Percentiles rank a stretch among this genome's conserved stretches.
Conservation (phyloP, 2,113 vertebrate genomes). For the Burhinus bistriatus region DNA sequence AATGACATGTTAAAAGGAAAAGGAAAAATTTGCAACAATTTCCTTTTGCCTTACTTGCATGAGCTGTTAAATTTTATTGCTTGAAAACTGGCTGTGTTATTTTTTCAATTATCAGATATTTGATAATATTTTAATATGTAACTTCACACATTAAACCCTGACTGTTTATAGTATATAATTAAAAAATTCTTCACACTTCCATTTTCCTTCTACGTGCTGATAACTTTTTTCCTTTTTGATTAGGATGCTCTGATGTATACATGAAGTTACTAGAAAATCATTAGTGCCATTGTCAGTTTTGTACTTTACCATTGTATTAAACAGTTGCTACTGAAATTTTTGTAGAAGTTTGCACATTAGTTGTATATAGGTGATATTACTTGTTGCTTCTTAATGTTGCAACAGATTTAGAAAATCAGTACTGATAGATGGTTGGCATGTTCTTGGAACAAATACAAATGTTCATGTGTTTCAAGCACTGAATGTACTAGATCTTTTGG, state of each 20-base stretch:
- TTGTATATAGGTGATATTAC: not conserved
- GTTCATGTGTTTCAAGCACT: not conserved
- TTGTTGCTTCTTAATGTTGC: not conserved
- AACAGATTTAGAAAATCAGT: not conserved
- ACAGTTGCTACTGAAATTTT: not conserved
- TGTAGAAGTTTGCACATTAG: not conserved
- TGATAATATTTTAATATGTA: not conserved
- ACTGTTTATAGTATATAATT: not conserved
- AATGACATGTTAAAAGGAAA: not conserved
- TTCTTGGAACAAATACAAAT: slow-evolving; percentile 3
- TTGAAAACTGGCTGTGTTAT: not conserved
- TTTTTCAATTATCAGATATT: not conserved
- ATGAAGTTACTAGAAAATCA: not conserved
- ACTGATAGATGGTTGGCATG: not conserved
- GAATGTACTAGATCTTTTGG: not conserved
- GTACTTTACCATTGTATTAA: not conserved
- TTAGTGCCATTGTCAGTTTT: not conserved
- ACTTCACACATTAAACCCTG: not conserved
- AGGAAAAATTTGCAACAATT: not conserved
- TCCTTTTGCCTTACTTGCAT: not conserved
- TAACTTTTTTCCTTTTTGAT: not conserved
- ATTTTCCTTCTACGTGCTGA: not conserved
- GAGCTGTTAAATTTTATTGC: not conserved
- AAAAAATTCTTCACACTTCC: not conserved
- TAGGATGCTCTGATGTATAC: not conserved